Evolutionary conservation across 2,888 invertebrate species (phyloP).

Genomic region (Anagyrus pseudococci): DNA sequence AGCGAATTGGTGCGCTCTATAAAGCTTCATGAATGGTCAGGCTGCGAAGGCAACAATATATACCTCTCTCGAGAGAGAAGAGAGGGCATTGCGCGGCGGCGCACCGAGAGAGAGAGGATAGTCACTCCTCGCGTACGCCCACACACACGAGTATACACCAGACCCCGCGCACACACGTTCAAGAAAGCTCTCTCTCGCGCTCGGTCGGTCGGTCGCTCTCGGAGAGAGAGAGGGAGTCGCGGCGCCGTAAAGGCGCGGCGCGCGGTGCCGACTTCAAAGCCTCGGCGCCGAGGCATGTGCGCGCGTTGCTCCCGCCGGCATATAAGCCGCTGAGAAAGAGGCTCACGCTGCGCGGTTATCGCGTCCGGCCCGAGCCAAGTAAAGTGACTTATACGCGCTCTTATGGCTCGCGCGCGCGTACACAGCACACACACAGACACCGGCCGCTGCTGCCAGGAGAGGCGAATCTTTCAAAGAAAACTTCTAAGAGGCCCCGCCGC

Average conservation of each 20-base stretch:
- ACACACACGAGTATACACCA: no score
- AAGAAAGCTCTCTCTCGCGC: no score
- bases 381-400: constrained; percentile 43
- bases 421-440: constrained; percentile 24
- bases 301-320: no score
- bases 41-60: neutral
- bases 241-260: neutral
- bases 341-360: constrained; percentile 47
- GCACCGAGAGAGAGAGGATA: neutral
- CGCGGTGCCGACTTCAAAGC: constrained; percentile 20
- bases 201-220: no score
- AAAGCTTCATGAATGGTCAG: constrained; percentile 7
- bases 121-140: no score
- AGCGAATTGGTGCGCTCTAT: neutral
- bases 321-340: no score
- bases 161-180: no score
- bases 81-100: no score
- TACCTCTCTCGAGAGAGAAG: neutral
- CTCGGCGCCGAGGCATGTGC: constrained; percentile 10
- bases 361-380: constrained; percentile 23
- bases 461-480: constrained; percentile 53
- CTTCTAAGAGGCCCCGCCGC: constrained; percentile 49
- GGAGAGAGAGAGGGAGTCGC: neutral
- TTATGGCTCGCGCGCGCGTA: neutral
- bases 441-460: constrained; percentile 44